Evolutionary conservation across 2,797 vertebrate species (phyloP).

Genomic region (Characodon lateralis): DNA sequence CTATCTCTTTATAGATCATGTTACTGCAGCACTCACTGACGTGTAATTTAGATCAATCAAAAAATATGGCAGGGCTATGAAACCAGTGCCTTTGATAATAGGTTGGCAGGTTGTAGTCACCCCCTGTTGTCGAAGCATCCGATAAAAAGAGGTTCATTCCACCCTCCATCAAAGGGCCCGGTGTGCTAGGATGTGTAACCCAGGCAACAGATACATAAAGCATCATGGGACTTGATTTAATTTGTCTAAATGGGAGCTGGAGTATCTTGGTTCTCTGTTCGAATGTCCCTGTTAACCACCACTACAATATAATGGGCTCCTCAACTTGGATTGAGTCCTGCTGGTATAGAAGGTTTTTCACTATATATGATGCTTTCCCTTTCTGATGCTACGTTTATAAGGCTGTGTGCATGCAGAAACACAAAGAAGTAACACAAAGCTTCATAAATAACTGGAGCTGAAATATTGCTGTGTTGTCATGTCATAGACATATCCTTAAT

Average conservation of each 20-base stretch:
- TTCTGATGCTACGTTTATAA: neutral
- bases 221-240: conserved; percentile 84
- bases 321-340: conserved; percentile 77
- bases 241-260: conserved; percentile 83
- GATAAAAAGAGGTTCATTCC: conserved; percentile 80
- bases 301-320: conserved; percentile 84
- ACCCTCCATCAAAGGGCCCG: conserved; percentile 75
- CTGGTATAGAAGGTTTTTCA: conserved; percentile 66
- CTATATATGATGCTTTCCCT: conserved; percentile 54
- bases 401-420: neutral
- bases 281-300: conserved; percentile 85
- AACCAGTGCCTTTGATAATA: conserved; percentile 82
- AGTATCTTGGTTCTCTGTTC: conserved; percentile 83
- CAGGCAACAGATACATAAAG: conserved; percentile 79
- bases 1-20: conserved; percentile 84
- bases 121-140: conserved; percentile 77
- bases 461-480: neutral
- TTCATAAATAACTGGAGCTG: conserved; percentile 18
- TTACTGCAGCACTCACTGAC: conserved; percentile 81
- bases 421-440: neutral
- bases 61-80: conserved; percentile 81
- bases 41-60: conserved; percentile 86
- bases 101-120: conserved; percentile 82
- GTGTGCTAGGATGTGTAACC: conserved; percentile 78
- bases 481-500: conserved; percentile 25